phyloP scores from a whole-genome alignment of 2,113 vertebrate genomes.

The Hippocampus mohnikei region DNA sequence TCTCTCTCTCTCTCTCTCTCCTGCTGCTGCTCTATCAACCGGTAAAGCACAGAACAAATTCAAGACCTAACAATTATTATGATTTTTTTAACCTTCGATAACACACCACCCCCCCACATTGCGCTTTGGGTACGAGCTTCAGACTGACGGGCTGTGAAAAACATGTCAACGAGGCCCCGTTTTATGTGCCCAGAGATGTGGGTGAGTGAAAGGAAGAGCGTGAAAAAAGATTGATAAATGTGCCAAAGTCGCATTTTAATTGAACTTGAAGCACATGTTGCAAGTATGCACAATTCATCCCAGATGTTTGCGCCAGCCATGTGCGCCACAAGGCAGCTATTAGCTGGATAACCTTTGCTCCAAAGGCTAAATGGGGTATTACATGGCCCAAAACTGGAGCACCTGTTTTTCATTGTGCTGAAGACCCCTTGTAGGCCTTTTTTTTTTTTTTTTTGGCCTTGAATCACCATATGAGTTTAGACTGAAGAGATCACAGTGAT shows the following conservation, averaged over 20 bases:
- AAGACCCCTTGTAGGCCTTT: constrained; percentile 81
- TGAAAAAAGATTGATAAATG: constrained; percentile 91
- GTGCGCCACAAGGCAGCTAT: constrained; percentile 89
- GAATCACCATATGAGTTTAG: constrained; percentile 83
- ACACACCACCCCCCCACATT: constrained; percentile 41
- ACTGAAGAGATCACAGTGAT: constrained; percentile 87
- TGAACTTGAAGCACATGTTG: constrained; percentile 95
- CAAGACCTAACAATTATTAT: constrained; percentile 70
- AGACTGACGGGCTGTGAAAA: constrained; percentile 75
- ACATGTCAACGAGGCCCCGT: constrained; percentile 78
- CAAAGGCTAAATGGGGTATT: constrained; percentile 89
- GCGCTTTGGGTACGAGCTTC: constrained; percentile 65
- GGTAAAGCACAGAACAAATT: constrained; percentile 72
- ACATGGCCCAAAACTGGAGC: constrained; percentile 83
- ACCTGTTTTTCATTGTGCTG: constrained; percentile 93
- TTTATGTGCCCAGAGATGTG: constrained; percentile 55
- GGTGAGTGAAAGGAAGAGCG: constrained; percentile 45
- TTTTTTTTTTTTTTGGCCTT: constrained; percentile 56
- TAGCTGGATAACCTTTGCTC: constrained; percentile 96
- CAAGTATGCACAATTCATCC: constrained; percentile 90
- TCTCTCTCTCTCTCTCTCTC: background rate
- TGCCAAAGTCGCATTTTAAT: constrained; percentile 95
- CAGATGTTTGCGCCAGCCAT: constrained; percentile 84
- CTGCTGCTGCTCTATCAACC: constrained; percentile 43
- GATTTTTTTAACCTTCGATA: constrained; percentile 60